Percentiles rank a stretch among this genome's conserved stretches.
phyloP scores from a whole-genome alignment of 1,140 invertebrate genomes.

The Tetragnatha versicolor region DNA sequence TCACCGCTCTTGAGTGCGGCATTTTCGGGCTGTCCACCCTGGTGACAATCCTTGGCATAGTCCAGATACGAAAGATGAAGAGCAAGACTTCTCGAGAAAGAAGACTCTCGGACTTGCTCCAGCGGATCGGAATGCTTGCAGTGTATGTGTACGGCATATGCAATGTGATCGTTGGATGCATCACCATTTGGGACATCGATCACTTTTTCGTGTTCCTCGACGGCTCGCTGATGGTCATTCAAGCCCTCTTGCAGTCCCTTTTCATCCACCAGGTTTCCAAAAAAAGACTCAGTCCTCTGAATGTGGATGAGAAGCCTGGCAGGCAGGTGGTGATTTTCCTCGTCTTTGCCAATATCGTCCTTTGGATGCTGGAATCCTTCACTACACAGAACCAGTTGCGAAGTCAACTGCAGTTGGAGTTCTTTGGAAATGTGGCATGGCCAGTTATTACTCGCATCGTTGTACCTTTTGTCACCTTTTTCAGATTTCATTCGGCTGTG shows the following conservation, averaged over 20 bases:
- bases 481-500: conserved; percentile 75
- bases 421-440: conserved; percentile 75
- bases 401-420: conserved; percentile 70
- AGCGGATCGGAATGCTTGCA: conserved; percentile 68
- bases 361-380: conserved; percentile 76
- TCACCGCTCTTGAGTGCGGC: conserved; percentile 58
- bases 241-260: conserved; percentile 62
- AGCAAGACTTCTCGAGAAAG: conserved; percentile 32
- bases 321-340: conserved; percentile 74
- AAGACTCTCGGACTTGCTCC: conserved; percentile 55
- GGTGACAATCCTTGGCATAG: conserved; percentile 64
- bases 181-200: conserved; percentile 56
- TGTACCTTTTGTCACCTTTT: conserved; percentile 75
- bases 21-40: conserved; percentile 66
- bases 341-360: conserved; percentile 72
- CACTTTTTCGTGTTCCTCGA: conserved; percentile 67
- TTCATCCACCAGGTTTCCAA: conserved; percentile 56
- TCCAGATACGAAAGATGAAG: conserved; percentile 63
- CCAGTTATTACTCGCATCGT: conserved; percentile 73
- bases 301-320: conserved; percentile 61
- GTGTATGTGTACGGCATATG: conserved; percentile 67
- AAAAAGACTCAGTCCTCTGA: conserved; percentile 45
- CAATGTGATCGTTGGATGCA: conserved; percentile 66
- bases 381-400: conserved; percentile 71
- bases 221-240: conserved; percentile 67